Evolutionary conservation across 2,888 invertebrate genomes (phyloP).

Genomic region (Drosophila picticornis): DNA sequence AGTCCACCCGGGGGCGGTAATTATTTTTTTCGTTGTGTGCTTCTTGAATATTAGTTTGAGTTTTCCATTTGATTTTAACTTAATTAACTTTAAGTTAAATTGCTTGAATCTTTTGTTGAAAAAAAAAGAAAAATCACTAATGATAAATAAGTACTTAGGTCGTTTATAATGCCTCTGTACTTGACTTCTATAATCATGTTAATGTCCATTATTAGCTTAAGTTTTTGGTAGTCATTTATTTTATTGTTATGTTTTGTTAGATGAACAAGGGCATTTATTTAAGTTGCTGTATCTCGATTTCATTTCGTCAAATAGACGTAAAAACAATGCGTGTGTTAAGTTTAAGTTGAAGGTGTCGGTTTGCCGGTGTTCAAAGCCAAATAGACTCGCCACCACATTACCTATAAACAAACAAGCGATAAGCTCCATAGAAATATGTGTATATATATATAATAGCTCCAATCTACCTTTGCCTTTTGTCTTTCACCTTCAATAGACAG

Average conservation of each 20-base stretch:
- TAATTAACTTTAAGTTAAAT: neutral
- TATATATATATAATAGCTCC: conserved; percentile 44
- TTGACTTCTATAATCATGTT: conserved; percentile 63
- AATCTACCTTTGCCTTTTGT: conserved; percentile 46
- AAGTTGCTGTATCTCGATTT: conserved; percentile 26
- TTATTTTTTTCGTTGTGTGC: conserved; percentile 1
- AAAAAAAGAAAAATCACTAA: conserved; percentile 10
- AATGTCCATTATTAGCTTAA: conserved; percentile 59
- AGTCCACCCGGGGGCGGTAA: conserved; percentile 96
- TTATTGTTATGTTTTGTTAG: conserved; percentile 39
- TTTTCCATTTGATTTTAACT: neutral
- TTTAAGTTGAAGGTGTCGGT: conserved; percentile 73
- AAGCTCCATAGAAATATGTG: neutral
- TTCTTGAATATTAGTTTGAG: neutral
- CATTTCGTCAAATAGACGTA: conserved; percentile 39
- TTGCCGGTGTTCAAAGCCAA: conserved; percentile 61
- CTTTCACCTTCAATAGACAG: conserved; percentile 65
- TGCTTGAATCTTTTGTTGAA: neutral
- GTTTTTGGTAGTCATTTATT: conserved; percentile 42
- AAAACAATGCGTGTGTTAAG: conserved; percentile 70
- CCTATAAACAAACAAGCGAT: conserved; percentile 14
- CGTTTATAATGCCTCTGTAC: conserved; percentile 44
- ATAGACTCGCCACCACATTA: conserved; percentile 41
- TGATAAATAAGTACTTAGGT: conserved; percentile 18
- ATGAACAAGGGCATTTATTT: conserved; percentile 67